Evolutionary conservation across 1,140 invertebrate species (phyloP).

Genomic region (Drosophila kohkoa): DNA sequence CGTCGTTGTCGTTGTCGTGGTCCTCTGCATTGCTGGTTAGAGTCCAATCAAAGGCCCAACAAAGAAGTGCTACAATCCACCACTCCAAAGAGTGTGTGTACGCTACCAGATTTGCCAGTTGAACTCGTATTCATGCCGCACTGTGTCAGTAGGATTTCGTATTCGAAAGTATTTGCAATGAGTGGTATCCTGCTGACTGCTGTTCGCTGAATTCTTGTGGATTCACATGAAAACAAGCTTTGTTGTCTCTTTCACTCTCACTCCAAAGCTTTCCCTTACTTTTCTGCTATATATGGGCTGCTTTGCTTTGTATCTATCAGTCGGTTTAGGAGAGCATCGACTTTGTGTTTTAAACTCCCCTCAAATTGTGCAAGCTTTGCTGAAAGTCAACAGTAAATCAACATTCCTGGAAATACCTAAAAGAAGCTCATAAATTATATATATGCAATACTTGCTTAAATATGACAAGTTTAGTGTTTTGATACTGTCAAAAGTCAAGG

Average conservation of each 20-base stretch:
- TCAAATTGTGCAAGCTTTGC: conserved; percentile 32
- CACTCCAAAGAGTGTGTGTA: neutral
- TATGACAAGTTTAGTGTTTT: conserved; percentile 14
- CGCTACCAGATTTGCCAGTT: too few species aligned
- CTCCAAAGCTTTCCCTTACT: neutral
- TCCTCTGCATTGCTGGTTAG: neutral
- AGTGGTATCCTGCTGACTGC: neutral
- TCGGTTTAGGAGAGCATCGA: neutral
- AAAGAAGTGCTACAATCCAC: conserved; percentile 14
- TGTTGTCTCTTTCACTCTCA: neutral
- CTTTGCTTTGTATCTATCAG: neutral
- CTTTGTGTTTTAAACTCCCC: conserved; percentile 32
- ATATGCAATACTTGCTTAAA: conserved; percentile 4
- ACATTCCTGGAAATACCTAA: conserved; percentile 16
- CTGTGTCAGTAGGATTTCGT: neutral
- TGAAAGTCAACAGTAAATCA: conserved; percentile 43
- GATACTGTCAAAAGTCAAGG: conserved; percentile 39
- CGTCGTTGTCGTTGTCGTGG: too few species aligned
- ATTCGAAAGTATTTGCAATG: conserved; percentile 10
- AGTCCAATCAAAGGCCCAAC: conserved; percentile 17
- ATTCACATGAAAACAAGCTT: conserved; percentile 37
- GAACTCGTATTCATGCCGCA: conserved; percentile 1
- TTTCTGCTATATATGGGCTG: neutral
- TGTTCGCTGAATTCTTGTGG: conserved; percentile 18
- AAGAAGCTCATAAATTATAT: conserved; percentile 45